Conservation (phyloP, 37 sponge, comb jelly and placozoan species). For the Haliclona indistincta region DNA sequence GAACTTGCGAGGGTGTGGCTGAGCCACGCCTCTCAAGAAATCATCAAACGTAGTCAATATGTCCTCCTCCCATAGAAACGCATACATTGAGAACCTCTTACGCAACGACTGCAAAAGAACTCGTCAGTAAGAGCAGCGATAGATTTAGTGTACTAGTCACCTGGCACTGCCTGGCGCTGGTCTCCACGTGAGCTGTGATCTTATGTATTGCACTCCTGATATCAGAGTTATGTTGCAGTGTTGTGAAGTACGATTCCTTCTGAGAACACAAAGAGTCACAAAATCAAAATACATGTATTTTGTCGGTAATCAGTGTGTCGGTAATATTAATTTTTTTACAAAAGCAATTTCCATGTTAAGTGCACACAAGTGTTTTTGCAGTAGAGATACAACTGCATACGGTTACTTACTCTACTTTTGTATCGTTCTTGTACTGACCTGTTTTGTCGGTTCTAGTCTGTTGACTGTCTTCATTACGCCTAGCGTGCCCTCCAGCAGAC, state of each 20-base stretch:
- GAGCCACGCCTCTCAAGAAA: slow-evolving; percentile 63
- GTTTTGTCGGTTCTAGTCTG: neutral
- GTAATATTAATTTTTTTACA: too few relatives aligned
- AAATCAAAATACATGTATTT: neutral
- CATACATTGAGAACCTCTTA: slow-evolving; percentile 57
- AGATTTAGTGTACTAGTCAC: slow-evolving; percentile 11
- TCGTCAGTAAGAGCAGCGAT: neutral
- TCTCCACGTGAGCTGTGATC: slow-evolving; percentile 68
- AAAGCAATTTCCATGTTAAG: too few relatives aligned
- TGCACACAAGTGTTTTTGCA: too few relatives aligned
- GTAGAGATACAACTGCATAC: too few relatives aligned
- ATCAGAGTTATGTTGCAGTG: slow-evolving; percentile 30
- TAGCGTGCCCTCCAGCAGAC: slow-evolving; percentile 40
- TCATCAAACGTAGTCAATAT: slow-evolving; percentile 58
- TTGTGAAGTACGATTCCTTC: slow-evolving; percentile 1
- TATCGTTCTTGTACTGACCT: too few relatives aligned
- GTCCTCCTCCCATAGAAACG: slow-evolving; percentile 83
- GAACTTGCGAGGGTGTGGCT: slow-evolving; percentile 38
- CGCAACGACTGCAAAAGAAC: slow-evolving; percentile 37
- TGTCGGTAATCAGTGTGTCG: neutral
- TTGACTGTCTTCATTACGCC: slow-evolving; percentile 1
- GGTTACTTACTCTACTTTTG: too few relatives aligned
- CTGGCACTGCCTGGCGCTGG: slow-evolving; percentile 69
- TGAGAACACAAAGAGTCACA: neutral
- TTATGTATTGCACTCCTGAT: slow-evolving; percentile 30